Evolutionary conservation across 2,888 invertebrate genomes (phyloP), one percentile per base, ranked within the genome.

Genomic region (Dolichopus griseipennis): DNA sequence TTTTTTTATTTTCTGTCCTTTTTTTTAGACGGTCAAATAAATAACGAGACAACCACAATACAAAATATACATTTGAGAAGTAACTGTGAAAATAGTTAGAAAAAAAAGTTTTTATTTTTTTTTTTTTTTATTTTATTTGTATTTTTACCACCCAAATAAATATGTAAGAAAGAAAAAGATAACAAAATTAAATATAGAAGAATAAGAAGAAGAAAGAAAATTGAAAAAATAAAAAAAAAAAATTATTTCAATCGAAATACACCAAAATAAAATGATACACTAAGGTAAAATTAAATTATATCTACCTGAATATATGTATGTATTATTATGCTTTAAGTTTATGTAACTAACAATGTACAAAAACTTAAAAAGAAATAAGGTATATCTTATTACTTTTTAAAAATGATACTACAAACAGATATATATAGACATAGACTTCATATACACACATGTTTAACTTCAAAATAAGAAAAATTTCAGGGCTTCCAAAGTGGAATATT

Each of bases 1-100:
- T 37, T 12, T 37, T 52, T 43, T 43, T 9, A 12, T n/a, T n/a
- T n/a, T n/a, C n/a, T 27, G 27, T 27, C 3, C 5, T 18, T 2
- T 52, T 52, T 15, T 52, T 52, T 52, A 52, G 9, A 18, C 52
- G 52, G 52, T 52, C 18, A 52, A 52, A 52, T 52, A 52, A 52
- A 52, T 52, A 52, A 52, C 52, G 52, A 52, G n/a, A 52, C n/a
- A 52, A 52, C 52, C 52, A 52, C 52, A 52, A 52, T 18, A 52
- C 18, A 52, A 52, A 52, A 52, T 52, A 52, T 52, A 52, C n/a
- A n/a, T n/a, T 52, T 41, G 41, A 15, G 41, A 41, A 41, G n/a
- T n/a, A 41, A 41, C 41, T 18, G 52, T 52, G n/a, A 52, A 18
- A 52, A 52, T 52, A 52, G 52, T 18, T n/a, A n/a, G n/a, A n/a